These are phyloP conservation scores for Nemotelus nigrinus DNA, from an alignment of 2,888 invertebrate species.

Conservation along the genomic window DNA sequence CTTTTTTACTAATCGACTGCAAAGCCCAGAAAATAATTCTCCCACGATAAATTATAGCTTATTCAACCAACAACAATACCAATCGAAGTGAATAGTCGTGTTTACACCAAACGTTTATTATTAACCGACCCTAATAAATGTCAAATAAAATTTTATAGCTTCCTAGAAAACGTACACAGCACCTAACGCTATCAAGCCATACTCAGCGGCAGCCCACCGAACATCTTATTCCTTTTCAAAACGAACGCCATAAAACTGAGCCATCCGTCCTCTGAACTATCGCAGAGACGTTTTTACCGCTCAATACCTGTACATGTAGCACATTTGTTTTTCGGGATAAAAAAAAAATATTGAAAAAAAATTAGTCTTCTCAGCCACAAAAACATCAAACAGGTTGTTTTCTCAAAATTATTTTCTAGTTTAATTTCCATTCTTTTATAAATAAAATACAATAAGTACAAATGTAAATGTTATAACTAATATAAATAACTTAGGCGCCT, in stretches of 20 bases:
- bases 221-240: background rate
- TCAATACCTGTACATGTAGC: no score
- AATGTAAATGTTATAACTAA: conserved; percentile 34
- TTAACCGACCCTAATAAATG: conserved; percentile 18
- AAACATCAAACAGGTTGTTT: background rate
- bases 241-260: background rate
- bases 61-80: conserved; percentile 1
- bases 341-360: no score
- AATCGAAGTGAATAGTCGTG: conserved; percentile 11
- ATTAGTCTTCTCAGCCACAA: background rate
- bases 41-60: background rate
- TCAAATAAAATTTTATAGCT: conserved; percentile 25
- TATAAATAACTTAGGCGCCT: conserved; percentile 38
- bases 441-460: conserved; percentile 42
- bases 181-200: background rate
- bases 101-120: conserved; percentile 20
- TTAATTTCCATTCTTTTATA: conserved; percentile 33
- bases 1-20: no score
- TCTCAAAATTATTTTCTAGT: conserved; percentile 39
- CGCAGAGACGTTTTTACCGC: background rate
- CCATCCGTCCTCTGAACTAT: background rate
- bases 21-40: no score
- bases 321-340: no score
- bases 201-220: background rate
- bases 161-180: background rate